Base-by-base conservation (phyloP, 2,797 vertebrate genomes). In the Hippoglossus hippoglossus region DNA sequence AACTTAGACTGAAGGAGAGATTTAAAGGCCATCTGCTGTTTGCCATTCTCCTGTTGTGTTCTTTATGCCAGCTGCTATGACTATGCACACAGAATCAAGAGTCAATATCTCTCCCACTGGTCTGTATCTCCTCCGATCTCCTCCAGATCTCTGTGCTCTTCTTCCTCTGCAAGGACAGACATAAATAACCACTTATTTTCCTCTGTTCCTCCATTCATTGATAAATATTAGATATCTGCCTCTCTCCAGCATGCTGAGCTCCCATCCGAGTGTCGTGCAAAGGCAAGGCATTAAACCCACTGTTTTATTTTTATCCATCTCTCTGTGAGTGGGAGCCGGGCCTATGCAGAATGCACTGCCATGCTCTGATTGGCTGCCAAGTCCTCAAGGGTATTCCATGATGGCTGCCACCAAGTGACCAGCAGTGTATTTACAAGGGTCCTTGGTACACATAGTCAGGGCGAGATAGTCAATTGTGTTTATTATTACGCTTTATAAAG, bases 301-400 rank as follows among this genome's bases (percentile, higher is more conserved):
- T 1, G 64, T 68, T 87, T 91, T 94, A 94, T 94, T 93, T 93
- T 93, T 93, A 92, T 89, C 89, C 65, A 7, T 77, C 81, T 82
- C 82, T 73, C 78, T 75, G 75, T 70, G 56, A 90, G 87, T 46
- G 73, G 80, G 67, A 85, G 67, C 66, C 21, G 18, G 68, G 81
- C 67, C 82, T 67, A 71, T 63, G 71, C 68, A 82, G 79, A 84
- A 86, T 81, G 74, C 85, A 61, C 51, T 73, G n/a, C 77, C 47
- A 56, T 53, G 79, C 75, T 87, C 79, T 77, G 89, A 92, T 92
- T 93, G 91, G 93, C 81, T 88, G 77, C 81, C 81, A 70, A 56
- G 63, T 53, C 68, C 84, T 83, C 71, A 9, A 75, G 83, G 86
- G 83, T 73, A 73, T 80, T 84, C 76, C 64, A 70, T 82, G 71